Evolutionary conservation across 2,113 vertebrate genomes (phyloP).

Genomic region (Dinomys branickii): DNA sequence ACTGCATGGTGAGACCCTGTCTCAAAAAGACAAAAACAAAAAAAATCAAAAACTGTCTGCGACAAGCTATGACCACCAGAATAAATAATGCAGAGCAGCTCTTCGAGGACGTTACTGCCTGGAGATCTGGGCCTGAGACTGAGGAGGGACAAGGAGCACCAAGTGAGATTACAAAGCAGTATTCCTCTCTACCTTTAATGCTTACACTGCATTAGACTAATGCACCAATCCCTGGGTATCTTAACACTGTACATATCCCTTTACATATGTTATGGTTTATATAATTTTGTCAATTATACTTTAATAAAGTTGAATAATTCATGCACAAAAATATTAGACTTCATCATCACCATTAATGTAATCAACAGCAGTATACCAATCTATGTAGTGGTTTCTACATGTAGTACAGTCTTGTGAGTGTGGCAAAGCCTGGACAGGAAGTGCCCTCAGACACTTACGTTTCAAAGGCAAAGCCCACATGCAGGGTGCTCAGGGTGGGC

Average conservation of each 20-base stretch:
- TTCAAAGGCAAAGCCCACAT: background rate
- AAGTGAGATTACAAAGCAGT: background rate
- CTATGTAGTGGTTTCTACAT: background rate
- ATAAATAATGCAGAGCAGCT: background rate
- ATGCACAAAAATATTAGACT: background rate
- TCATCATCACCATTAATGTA: background rate
- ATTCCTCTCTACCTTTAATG: background rate
- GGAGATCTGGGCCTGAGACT: background rate
- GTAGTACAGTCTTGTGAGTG: background rate
- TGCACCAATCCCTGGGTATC: background rate
- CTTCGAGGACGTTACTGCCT: background rate
- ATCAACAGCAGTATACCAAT: background rate
- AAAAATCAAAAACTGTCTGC: background rate
- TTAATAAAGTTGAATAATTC: background rate
- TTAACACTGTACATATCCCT: background rate
- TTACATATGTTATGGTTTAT: background rate
- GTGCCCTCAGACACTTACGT: background rate
- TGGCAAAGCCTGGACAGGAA: background rate
- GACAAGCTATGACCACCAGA: background rate
- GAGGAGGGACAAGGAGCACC: background rate
- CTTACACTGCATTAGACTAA: background rate
- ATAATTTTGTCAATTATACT: background rate
- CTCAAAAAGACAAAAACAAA: no score
- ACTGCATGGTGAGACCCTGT: no score
- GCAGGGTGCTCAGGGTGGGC: background rate